A percentile compares a stretch with the other conserved stretches of the same genome.
Conservation (phyloP, 2,888 invertebrate species). For the Agonopterix arenella region DNA sequence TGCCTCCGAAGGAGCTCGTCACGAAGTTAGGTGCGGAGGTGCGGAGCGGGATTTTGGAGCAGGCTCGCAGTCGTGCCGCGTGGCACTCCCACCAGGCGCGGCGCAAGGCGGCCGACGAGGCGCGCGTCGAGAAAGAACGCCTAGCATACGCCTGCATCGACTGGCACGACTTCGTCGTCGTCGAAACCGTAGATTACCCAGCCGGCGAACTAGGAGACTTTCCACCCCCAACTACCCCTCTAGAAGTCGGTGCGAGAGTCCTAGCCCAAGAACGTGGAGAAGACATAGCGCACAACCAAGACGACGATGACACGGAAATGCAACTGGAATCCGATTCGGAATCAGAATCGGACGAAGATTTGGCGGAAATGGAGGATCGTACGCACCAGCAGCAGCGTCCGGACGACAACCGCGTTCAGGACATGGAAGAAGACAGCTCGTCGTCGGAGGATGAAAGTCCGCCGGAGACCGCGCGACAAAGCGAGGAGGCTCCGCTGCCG, state of each 20-base stretch:
- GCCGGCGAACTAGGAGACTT: conserved; percentile 97
- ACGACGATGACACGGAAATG: conserved; percentile 90
- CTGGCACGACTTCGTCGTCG: conserved; percentile 99
- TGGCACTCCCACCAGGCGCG: conserved; percentile 98
- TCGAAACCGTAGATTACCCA: conserved; percentile 99
- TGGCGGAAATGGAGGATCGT: conserved; percentile 82
- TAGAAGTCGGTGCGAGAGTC: conserved; percentile 96
- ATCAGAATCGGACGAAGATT: conserved; percentile 54
- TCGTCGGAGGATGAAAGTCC: conserved; percentile 67
- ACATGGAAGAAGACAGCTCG: conserved; percentile 94
- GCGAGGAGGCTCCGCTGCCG: conserved; percentile 83
- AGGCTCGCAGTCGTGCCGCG: conserved; percentile 95
- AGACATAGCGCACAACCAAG: conserved; percentile 69
- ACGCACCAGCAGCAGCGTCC: conserved; percentile 59
- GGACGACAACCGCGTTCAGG: conserved; percentile 81
- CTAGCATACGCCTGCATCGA: conserved; percentile 98
- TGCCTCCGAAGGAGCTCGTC: conserved; percentile 95
- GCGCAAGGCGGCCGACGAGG: conserved; percentile 94
- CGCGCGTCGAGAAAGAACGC: conserved; percentile 95
- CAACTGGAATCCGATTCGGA: conserved; percentile 92
- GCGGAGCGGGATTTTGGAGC: conserved; percentile 83
- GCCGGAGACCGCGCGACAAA: conserved; percentile 40
- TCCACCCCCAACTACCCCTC: conserved; percentile 97
- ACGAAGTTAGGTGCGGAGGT: conserved; percentile 87
- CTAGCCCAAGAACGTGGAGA: conserved; percentile 88